Evolutionary conservation across 2,888 invertebrate species (phyloP), one percentile per base, ranked within the genome.

Genomic region (Hypercompe scribonia): DNA sequence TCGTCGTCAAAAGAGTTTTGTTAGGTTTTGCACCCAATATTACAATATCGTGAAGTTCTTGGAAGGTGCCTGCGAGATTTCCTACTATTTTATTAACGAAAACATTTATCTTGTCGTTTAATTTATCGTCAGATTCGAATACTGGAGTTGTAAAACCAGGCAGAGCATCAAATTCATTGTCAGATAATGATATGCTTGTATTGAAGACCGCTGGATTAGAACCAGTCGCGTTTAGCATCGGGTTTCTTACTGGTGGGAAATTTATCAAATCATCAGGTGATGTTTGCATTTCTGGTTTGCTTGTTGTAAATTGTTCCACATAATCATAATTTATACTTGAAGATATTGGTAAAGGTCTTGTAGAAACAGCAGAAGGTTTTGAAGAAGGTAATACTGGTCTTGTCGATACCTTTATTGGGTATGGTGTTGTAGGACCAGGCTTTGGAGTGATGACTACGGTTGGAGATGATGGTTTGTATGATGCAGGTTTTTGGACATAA

Each of bases 161-260:
- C 2, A 95, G 76, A 3, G 90, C 80, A 58, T 96, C 94, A 42
- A 96, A 92, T 67, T 96, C 96, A 67, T 96, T 96, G 2, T 96
- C 96, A 8, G 96, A 93, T 80, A 96, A 92, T 0, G 96, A 92
- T n/a, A 96, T 90, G 36, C 94, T 96, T 8, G 95, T 93, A 67
- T 96, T 96, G 69, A 89, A 96, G 0, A 94, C 81, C 1, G 92
- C 94, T 15, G 96, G 91, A 36, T 96, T 94, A 0, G 96, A 95
- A 0, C 96, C 95, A 0, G 97, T 97, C 83, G 97, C 97, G 78
- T 98, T 98, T 0, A 98, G 92, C 93, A 98, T 97, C 0, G 98
- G 98, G 90, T 98, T 98, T 67, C 98, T 96, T 0, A 98, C 98
- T 0, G 98, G 98, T 28, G 98, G 98, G 93, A 98, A 98, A 84